Conservation (phyloP, 1,140 invertebrate genomes). For the Cyclina sinensis region DNA sequence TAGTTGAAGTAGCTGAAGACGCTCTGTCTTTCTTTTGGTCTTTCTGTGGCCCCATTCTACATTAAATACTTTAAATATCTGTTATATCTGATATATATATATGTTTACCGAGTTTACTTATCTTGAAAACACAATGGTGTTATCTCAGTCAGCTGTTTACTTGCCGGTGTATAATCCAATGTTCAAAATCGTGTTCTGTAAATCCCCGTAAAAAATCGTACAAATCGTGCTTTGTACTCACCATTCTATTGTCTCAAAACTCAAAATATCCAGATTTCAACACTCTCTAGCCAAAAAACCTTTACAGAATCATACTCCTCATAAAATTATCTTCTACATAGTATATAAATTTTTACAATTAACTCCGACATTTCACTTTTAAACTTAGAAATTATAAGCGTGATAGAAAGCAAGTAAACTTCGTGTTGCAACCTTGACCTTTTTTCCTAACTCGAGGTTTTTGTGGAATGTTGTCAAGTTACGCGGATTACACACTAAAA, state of each 20-base stretch:
- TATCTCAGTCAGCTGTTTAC: not conserved
- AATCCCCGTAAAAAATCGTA: slow-evolving; percentile 2
- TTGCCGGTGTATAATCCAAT: not conserved
- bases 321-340: not conserved
- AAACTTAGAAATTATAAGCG: not conserved
- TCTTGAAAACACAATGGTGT: not conserved
- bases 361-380: not conserved
- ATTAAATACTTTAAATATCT: not conserved
- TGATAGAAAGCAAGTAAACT: not conserved
- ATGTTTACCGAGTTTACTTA: not conserved
- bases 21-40: too few species aligned
- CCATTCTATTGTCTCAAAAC: not conserved
- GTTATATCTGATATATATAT: not conserved
- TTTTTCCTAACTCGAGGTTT: too few species aligned
- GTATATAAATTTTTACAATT: not conserved
- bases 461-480: too few species aligned
- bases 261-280: not conserved
- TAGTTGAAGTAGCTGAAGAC: not conserved
- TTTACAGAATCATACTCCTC: too few species aligned
- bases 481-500: too few species aligned
- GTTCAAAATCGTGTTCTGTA: not conserved
- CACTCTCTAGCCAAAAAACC: not conserved
- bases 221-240: not conserved
- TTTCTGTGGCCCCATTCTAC: not conserved
- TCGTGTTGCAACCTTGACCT: too few species aligned